Evolutionary conservation across 2,797 vertebrate species (phyloP).

Genomic region (Atherinosoma microstoma): DNA sequence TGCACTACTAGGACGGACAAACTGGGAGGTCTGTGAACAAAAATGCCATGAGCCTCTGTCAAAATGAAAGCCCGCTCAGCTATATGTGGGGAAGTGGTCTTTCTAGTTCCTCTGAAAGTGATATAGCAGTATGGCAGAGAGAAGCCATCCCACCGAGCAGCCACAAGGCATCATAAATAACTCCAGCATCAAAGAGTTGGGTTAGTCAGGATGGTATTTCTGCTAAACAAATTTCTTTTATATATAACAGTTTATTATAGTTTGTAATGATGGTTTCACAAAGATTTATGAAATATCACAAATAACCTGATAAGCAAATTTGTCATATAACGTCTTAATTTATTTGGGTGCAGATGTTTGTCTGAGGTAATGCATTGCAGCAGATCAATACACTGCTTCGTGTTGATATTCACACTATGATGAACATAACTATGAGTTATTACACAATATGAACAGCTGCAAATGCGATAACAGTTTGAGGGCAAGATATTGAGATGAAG

Average conservation of each 20-base stretch:
- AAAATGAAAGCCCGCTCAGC: constrained; percentile 58
- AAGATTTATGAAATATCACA: not conserved
- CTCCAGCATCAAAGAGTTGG: not conserved
- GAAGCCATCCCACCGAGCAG: constrained; percentile 30
- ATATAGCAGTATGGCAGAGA: constrained; percentile 42
- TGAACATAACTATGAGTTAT: not conserved
- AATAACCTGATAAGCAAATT: not conserved
- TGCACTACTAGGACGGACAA: constrained; percentile 30
- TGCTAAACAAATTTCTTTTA: too few relatives aligned
- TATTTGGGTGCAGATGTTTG: too few relatives aligned
- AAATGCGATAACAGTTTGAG: too few relatives aligned
- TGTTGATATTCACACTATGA: not conserved
- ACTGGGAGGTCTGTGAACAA: constrained; percentile 51
- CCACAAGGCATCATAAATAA: constrained; percentile 7
- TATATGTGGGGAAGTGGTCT: constrained; percentile 59
- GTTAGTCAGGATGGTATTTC: not conserved
- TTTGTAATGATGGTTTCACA: not conserved
- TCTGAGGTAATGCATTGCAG: not conserved
- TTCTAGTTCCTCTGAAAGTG: constrained; percentile 34
- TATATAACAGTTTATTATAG: too few relatives aligned
- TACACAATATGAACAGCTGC: not conserved
- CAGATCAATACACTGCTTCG: not conserved
- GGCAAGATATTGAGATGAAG: not conserved
- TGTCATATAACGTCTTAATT: not conserved
- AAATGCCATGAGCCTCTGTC: constrained; percentile 49